Base-by-base conservation (phyloP, 2,797 vertebrate genomes). In the Chiroxiphia lanceolata region DNA sequence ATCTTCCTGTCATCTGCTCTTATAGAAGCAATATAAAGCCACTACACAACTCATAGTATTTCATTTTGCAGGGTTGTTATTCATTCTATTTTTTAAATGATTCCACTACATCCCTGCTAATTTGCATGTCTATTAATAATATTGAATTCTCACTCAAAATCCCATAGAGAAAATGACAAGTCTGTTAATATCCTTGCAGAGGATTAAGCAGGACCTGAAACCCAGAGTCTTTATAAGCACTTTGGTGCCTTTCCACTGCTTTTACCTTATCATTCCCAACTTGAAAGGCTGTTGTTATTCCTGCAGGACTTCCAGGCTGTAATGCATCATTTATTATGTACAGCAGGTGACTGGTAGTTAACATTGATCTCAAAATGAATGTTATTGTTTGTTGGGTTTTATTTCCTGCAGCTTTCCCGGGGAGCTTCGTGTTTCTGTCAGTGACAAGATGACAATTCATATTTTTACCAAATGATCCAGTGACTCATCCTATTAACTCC, bases 401-500 rank as follows among this genome's bases (percentile, higher is more conserved):
- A 60, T 83, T 51, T 38, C 71, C 72, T 69, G 85, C 89, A 94
- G 97, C 90, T 96, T 96, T 96, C 93, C 83, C 15, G 42, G 36
- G 69, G 87, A 96, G 83, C 96, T 97, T 97, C 78, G 88, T 98
- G 97, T 94, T 98, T 98, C 97, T 98, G 97, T 98, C 97, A 95
- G 97, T 96, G 98, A 98, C 97, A 98, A 98, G 97, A 98, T 98
- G 98, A 98, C 98, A 98, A 98, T 98, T 98, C 97, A 93, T 98
- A 97, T 97, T 97, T 98, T 98, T 96, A 97, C 97, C 97, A 96
- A 97, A 97, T 96, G 96, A 98, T 87, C 79, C 76, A 94, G 94
- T 99, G 98, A 98, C 97, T 98, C 98, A 98, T 98, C 98, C 96
- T 92, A 76, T 98, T 98, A 98, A 99, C 98, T 97, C 97, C 7